These are phyloP conservation scores for Myiotriccus ornatus DNA, from an alignment of 2,797 vertebrate genomes.

Conservation along the genomic window DNA sequence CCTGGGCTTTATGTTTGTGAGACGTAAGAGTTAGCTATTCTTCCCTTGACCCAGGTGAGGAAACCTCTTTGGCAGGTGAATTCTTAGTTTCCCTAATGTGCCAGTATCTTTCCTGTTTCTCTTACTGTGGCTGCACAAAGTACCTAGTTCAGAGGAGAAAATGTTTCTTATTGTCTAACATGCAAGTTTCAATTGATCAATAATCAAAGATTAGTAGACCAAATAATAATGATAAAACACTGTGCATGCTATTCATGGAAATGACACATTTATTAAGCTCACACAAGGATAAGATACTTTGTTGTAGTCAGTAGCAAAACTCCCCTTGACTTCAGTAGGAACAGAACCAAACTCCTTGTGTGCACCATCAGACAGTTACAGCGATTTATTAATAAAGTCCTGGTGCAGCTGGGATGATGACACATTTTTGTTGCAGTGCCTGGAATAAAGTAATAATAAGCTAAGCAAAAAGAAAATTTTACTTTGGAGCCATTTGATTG, in stretches of 20 bases:
- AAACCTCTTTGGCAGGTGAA: background rate
- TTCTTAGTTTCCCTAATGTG: background rate
- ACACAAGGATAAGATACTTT: background rate
- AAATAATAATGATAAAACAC: background rate
- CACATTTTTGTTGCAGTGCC: conserved; percentile 17
- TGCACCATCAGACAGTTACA: background rate
- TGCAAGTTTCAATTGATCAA: background rate
- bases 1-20: accelerated
- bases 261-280: background rate
- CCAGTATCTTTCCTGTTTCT: background rate
- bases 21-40: background rate
- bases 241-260: background rate
- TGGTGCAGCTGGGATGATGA: background rate
- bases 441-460: conserved; percentile 29
- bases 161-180: background rate
- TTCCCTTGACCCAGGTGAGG: background rate
- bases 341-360: background rate
- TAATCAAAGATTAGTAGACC: background rate
- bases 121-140: background rate
- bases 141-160: background rate
- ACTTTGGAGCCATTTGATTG: background rate
- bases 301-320: background rate
- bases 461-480: background rate
- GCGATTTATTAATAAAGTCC: background rate
- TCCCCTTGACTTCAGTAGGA: background rate